Conservation (phyloP, 2,797 vertebrate species). For the Zalophus californianus region DNA sequence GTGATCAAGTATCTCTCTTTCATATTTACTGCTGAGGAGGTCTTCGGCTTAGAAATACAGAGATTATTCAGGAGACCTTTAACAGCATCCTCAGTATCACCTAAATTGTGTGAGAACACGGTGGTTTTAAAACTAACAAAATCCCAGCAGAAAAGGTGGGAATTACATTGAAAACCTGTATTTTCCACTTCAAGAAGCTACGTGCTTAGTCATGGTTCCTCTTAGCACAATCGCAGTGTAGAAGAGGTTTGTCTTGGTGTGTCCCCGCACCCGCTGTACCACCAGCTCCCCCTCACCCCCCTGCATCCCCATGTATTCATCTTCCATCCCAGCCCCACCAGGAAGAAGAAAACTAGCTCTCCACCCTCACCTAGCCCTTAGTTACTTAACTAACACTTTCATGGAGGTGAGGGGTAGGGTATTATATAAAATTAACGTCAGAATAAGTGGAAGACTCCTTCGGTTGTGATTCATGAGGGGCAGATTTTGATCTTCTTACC, state of each 20-base stretch:
- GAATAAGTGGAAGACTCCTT: not conserved
- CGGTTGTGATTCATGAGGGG: not conserved
- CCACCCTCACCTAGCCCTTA: not conserved
- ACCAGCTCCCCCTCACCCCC: accelerated
- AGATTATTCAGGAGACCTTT: slow-evolving; percentile 4
- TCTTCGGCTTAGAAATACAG: slow-evolving; percentile 1
- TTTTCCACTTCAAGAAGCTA: not conserved
- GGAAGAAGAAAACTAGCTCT: not conserved
- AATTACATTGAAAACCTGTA: not conserved
- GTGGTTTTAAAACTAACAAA: not conserved
- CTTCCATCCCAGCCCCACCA: not conserved
- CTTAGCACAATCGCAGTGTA: not conserved
- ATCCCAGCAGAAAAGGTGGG: not conserved
- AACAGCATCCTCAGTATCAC: not conserved
- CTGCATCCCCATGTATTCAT: not conserved
- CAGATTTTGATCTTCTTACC: not conserved
- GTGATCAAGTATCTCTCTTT: not conserved
- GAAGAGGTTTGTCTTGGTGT: not conserved
- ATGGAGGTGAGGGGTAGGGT: not conserved
- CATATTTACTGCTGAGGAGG: not conserved
- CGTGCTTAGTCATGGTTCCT: not conserved
- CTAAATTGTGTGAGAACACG: not conserved
- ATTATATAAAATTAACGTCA: not conserved
- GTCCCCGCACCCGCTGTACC: too few relatives aligned
- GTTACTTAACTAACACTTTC: not conserved